Percentiles rank a stretch among this genome's conserved stretches.
Conservation (phyloP, 2,888 invertebrate genomes). For the Prostheceraeus crozeri region DNA sequence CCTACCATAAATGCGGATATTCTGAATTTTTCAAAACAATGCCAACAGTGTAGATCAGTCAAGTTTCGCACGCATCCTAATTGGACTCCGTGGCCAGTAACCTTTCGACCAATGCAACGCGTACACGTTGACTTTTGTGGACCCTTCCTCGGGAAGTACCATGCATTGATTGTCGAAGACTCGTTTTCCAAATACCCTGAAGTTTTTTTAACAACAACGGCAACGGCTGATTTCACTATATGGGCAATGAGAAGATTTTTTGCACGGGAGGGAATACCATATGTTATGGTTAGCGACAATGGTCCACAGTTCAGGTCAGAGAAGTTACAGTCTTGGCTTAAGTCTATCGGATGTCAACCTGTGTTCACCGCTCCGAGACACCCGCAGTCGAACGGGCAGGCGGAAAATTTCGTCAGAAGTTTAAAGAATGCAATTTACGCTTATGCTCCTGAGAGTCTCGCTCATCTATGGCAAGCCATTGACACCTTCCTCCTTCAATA, state of each 20-base stretch:
- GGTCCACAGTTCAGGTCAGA: not conserved
- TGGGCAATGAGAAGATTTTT: conserved; percentile 21
- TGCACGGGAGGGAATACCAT: not conserved
- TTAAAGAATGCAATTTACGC: conserved; percentile 1
- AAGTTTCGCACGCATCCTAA: conserved; percentile 6
- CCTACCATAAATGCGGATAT: conserved; percentile 6
- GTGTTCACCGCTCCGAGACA: conserved; percentile 11
- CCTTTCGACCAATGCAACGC: conserved; percentile 15
- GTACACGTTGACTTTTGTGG: conserved; percentile 18
- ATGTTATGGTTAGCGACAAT: conserved; percentile 5
- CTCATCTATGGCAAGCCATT: not conserved
- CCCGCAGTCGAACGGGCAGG: conserved; percentile 2
- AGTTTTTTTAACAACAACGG: conserved; percentile 15
- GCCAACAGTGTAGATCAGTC: not conserved
- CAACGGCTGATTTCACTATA: not conserved
- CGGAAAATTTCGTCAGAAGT: conserved; percentile 9
- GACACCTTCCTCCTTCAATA: not conserved
- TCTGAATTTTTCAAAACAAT: not conserved
- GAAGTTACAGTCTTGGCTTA: conserved; percentile 1
- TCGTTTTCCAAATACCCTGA: conserved; percentile 15
- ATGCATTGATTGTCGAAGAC: conserved; percentile 5
- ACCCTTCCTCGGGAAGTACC: not conserved
- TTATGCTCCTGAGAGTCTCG: not conserved
- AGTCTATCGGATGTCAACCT: not conserved
- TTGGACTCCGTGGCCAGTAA: conserved; percentile 11